Base-by-base conservation (phyloP, 37 sponge, comb jelly and placozoan genomes). In the Bolinopsis microptera region DNA sequence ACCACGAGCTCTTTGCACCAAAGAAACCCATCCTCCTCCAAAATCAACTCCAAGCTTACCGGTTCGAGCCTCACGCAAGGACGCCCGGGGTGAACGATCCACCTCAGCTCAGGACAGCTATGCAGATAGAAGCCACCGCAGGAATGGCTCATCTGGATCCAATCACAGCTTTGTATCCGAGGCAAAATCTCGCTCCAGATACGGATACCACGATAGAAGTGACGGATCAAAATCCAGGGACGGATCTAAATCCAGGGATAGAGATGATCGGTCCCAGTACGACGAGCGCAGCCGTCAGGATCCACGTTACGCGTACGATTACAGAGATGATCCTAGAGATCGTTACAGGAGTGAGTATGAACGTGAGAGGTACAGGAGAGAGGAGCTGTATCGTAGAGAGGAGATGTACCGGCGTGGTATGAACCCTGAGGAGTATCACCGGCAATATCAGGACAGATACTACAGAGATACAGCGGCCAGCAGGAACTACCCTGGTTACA, bases 301-400 rank as follows among this genome's bases (percentile, higher is more conserved):
- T 36, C 21, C 80, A 18, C 80, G 80, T 9, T 70, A 70, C 74
- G 1, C 74, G 24, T 70, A 28, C 30, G 74, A 28, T n/a, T 70
- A 70, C 13, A 48, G 61, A 48, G 61, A 48, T 5, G 61, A 48
- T 5, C n/a, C n/a, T n/a, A 5, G 61, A 48, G 61, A 48, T 13
- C 61, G 13, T 5, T 77, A 77, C 21, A 32, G 80, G 35, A 32
- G 32, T 18, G 80, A 77, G 80, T 35, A 77, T 18, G 80, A 77
- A 0, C 27, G 80, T 31, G 80, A 77, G 80, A 32, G 80, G 36
- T 77, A 77, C 37, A 31, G 80, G 18, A 31, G 80, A 34, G 80
- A 77, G 80, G 80, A 77, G 32, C 28, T 77, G 80, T 35, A 77
- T 18, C 80, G 80, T 18, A 77, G 80, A 32, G 80, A 35, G 36